These are phyloP conservation scores for Pachycephala philippinensis DNA, from an alignment of 2,113 vertebrate species.

Conservation along the genomic window DNA sequence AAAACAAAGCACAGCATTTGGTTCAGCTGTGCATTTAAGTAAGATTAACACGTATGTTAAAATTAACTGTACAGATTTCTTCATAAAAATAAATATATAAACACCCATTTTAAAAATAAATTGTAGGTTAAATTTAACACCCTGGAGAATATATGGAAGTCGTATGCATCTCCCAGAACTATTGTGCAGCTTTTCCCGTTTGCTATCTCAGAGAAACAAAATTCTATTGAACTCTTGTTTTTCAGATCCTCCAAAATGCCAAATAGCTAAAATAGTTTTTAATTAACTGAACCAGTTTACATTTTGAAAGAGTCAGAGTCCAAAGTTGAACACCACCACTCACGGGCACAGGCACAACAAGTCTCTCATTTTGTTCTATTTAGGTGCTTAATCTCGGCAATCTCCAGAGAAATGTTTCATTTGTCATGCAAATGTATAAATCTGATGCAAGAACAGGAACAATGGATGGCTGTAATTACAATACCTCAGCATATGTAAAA, in stretches of 20 bases:
- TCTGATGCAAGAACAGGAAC: not conserved
- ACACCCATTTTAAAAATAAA: not conserved
- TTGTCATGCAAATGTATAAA: not conserved
- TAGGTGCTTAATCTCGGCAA: not conserved
- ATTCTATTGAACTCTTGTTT: not conserved
- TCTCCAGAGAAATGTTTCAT: not conserved
- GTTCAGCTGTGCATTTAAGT: not conserved
- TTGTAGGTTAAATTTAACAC: not conserved
- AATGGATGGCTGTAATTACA: not conserved
- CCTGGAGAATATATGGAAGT: not conserved
- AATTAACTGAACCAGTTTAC: not conserved
- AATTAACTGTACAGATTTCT: not conserved
- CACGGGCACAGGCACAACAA: not conserved
- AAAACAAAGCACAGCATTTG: not conserved
- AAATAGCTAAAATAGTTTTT: not conserved
- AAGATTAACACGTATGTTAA: not conserved
- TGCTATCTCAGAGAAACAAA: not conserved
- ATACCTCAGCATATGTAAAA: conserved; percentile 96
- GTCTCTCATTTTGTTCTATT: not conserved
- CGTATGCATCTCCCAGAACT: not conserved
- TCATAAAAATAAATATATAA: not conserved
- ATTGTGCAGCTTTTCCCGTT: conserved; percentile 14
- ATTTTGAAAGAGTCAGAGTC: not conserved
- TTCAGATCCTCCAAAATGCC: not conserved
- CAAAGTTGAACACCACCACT: not conserved